Evolutionary conservation across 2,888 invertebrate species (phyloP), one percentile per base, ranked within the genome.

Genomic region (Sinohyriopsis cumingii): DNA sequence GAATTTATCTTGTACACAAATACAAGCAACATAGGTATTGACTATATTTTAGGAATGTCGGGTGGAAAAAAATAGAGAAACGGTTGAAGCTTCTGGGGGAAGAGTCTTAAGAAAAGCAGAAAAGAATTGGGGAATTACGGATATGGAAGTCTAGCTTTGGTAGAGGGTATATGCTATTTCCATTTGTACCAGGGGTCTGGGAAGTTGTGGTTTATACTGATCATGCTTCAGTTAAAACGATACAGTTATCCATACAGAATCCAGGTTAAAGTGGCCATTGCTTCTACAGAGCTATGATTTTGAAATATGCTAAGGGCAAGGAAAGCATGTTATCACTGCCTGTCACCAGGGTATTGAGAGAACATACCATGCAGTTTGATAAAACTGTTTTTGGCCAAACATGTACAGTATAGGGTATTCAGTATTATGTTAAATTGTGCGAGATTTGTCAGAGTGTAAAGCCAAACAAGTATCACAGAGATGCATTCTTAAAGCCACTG

Each of bases 221-320:
- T 62, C 77, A 77, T 62, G 57, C 60, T 22, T 72, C 77, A 3
- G 54, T 77, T n/a, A 70, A 28, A 28, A 68, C 71, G 1, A 25
- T 75, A 24, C n/a, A 69, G 24, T 62, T 55, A 22, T 69, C 56
- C 55, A 71, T 68, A 19, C 18, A 65, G 22, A 33, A 33, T 7
- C 67, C 68, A 54, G 74, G 57, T 70, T 71, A 56, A 57, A 76
- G 61, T 79, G 76, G 77, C 64, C 78, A n/a, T 60, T 76, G 18
- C 71, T 70, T 33, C 63, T 78, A 22, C 72, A 79, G 45, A 5
- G 71, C 68, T 28, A 65, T 71, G 18, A 71, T 70, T 63, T 64
- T 70, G 4, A 28, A 28, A 59, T 75, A 33, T 60, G 65, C n/a
- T 65, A 28, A 28, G 5, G 3, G 28, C 28, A 28, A 28, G 28